Percentiles rank a stretch among this genome's conserved stretches.
phyloP scores from a whole-genome alignment of 2,113 vertebrate species.

The Ciconia boyciana region DNA sequence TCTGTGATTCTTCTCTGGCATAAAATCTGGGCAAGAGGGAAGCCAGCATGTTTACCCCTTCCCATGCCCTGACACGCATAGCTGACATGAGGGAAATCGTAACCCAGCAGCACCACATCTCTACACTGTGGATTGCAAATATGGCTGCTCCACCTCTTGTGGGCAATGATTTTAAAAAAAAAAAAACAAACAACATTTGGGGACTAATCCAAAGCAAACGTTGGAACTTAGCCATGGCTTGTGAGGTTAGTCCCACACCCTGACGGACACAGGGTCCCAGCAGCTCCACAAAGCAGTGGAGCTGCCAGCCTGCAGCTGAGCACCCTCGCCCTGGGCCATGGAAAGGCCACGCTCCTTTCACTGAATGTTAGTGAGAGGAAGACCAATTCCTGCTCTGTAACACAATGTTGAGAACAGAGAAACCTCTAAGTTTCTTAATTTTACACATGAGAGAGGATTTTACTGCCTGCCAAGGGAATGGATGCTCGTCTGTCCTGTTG shows the following conservation, averaged over 20 bases:
- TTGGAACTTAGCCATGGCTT: too few relatives aligned
- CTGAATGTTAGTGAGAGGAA: not conserved
- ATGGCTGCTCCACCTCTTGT: not conserved
- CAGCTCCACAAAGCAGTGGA: not conserved
- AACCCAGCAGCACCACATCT: not conserved
- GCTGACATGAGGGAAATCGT: fast-evolving
- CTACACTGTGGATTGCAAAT: not conserved
- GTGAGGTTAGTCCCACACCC: not conserved
- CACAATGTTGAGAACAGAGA: not conserved
- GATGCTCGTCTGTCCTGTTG: not conserved
- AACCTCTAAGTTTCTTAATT: not conserved
- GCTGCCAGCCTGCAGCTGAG: not conserved
- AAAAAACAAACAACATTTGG: not conserved
- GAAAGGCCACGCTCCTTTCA: not conserved
- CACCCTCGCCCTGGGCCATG: not conserved
- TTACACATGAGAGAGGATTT: not conserved
- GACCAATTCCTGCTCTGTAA: not conserved
- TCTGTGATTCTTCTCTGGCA: not conserved
- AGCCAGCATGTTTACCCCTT: not conserved
- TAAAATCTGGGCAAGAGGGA: not conserved
- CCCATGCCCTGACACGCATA: not conserved
- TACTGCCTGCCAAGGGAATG: not conserved
- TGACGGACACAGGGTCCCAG: not conserved
- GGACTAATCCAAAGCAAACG: not conserved
- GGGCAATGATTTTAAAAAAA: not conserved